Percentiles rank a stretch among this genome's conserved stretches.
These are phyloP conservation scores for Raja brachyura DNA, from an alignment of 2,113 vertebrate genomes.

Conservation along the genomic window DNA sequence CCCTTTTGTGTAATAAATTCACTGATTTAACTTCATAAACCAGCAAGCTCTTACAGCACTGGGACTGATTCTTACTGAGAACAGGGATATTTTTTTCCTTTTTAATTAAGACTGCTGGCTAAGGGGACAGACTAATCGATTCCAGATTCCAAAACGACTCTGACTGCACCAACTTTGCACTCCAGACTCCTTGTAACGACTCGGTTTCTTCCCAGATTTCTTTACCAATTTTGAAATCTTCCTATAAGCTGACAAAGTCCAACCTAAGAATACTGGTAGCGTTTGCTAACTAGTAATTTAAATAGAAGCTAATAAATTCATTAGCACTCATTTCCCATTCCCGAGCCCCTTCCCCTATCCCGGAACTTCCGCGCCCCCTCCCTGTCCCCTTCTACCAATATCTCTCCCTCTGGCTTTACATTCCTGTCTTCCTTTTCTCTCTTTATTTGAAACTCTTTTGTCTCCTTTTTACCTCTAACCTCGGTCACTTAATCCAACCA, in stretches of 20 bases:
- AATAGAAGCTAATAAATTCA: background rate
- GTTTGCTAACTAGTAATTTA: background rate
- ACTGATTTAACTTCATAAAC: background rate
- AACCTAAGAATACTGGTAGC: background rate
- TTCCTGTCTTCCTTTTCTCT: too few species aligned
- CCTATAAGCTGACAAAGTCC: background rate
- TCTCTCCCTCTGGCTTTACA: too few species aligned
- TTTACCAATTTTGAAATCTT: background rate
- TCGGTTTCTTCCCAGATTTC: background rate
- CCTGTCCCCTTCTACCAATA: too few species aligned
- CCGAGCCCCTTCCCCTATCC: too few species aligned
- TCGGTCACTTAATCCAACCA: too few species aligned
- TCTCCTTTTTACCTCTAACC: too few species aligned
- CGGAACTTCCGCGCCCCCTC: too few species aligned
- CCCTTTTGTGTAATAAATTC: background rate
- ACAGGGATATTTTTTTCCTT: background rate
- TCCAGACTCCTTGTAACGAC: background rate
- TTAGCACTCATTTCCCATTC: too few species aligned
- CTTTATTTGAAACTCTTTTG: too few species aligned
- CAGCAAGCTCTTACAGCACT: background rate
- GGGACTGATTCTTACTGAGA: background rate
- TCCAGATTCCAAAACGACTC: background rate
- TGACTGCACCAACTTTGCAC: background rate
- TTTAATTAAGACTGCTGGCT: slow-evolving; percentile 30
- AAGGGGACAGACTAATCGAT: background rate